Conservation (phyloP, 2,888 invertebrate genomes). For the Drosophila paranaensis region DNA sequence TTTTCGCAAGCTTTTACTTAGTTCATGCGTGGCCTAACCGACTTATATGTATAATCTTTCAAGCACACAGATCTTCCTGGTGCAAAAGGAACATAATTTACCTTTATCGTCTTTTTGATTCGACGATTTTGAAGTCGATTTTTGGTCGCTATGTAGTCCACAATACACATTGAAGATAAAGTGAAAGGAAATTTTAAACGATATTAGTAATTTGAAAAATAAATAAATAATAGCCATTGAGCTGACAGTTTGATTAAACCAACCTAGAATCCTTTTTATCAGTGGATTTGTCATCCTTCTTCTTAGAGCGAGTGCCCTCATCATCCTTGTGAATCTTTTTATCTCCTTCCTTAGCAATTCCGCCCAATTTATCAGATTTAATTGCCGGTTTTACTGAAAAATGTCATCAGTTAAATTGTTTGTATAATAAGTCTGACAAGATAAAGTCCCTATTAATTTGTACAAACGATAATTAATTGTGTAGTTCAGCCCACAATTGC, state of each 20-base stretch:
- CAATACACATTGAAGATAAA: constrained; percentile 13
- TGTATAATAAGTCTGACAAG: background rate
- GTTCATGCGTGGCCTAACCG: constrained; percentile 46
- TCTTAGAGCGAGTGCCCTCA: constrained; percentile 61
- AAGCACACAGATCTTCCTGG: constrained; percentile 53
- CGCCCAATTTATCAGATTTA: constrained; percentile 57
- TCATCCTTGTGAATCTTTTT: constrained; percentile 77
- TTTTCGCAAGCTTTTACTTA: constrained; percentile 40
- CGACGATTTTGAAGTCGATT: constrained; percentile 76
- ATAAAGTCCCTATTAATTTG: background rate
- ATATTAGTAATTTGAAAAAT: constrained; percentile 21
- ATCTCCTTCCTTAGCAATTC: constrained; percentile 66
- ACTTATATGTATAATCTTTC: constrained; percentile 45
- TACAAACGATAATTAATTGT: background rate
- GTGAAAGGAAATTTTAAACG: constrained; percentile 6
- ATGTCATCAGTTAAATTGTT: constrained; percentile 13
- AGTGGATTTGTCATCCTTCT: constrained; percentile 85
- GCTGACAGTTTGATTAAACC: constrained; percentile 53
- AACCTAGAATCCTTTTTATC: constrained; percentile 87
- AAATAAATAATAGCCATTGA: no score
- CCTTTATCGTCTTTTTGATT: constrained; percentile 85
- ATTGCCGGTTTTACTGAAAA: constrained; percentile 60
- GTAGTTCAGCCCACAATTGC: background rate
- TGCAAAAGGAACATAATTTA: constrained; percentile 74
- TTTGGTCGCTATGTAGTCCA: constrained; percentile 69